Percentiles rank a stretch among this genome's conserved stretches.
These are phyloP conservation scores for Sebastes taczanowskii DNA, from an alignment of 2,797 vertebrate species.

Conservation along the genomic window DNA sequence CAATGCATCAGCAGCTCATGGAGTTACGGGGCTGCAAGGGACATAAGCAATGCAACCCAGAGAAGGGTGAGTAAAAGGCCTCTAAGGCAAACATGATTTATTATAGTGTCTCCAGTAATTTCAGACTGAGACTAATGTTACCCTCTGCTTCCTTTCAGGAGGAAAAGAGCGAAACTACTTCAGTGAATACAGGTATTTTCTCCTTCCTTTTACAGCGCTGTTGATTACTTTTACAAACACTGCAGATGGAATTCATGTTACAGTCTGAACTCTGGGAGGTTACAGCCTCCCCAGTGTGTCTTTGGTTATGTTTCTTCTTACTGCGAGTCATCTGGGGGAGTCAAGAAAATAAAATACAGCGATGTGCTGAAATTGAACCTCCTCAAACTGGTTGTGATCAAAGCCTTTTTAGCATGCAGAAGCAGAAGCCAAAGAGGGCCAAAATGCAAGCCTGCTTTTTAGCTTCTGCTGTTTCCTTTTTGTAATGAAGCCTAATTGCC, in stretches of 20 bases:
- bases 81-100: conserved; percentile 39
- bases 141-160: conserved; percentile 79
- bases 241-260: conserved; percentile 63
- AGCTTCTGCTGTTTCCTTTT: conserved; percentile 58
- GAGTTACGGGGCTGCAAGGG: conserved; percentile 94
- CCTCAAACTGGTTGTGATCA: conserved; percentile 39
- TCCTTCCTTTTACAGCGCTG: conserved; percentile 27
- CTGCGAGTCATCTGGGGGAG: conserved; percentile 24
- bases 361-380: conserved; percentile 40
- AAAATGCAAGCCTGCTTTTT: conserved; percentile 55
- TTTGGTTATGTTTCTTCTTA: conserved; percentile 52
- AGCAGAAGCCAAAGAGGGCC: conserved; percentile 42
- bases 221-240: conserved; percentile 59
- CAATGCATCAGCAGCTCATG: conserved; percentile 93
- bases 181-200: conserved; percentile 93
- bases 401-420: conserved; percentile 56
- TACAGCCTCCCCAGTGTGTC: conserved; percentile 42
- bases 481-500: conserved; percentile 70
- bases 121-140: conserved; percentile 44
- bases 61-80: conserved; percentile 85
- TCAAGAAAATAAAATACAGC: conserved; percentile 29
- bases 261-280: conserved; percentile 38
- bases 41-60: conserved; percentile 93
- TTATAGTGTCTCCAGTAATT: conserved; percentile 10
- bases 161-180: conserved; percentile 91